Evolutionary conservation across 2,113 vertebrate species (phyloP).

Genomic region (Aepyceros melampus): DNA sequence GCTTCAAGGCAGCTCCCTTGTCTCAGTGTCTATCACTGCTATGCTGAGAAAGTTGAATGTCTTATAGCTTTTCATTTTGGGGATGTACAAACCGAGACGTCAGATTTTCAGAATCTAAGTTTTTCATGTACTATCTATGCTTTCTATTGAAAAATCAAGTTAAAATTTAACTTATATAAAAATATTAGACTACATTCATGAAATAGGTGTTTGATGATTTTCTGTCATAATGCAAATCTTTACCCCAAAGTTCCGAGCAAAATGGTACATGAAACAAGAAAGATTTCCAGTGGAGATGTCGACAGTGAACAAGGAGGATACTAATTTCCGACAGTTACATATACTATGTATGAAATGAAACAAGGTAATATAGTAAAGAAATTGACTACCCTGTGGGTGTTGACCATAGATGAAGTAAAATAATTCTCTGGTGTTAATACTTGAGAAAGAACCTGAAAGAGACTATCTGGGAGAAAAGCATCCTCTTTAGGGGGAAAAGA

Average conservation of each 20-base stretch:
- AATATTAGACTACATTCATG: not conserved
- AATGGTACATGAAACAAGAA: not conserved
- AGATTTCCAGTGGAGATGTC: fast-evolving
- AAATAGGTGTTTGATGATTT: not conserved
- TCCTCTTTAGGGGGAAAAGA: not conserved
- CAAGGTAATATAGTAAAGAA: fast-evolving
- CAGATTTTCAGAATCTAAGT: not conserved
- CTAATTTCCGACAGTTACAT: not conserved
- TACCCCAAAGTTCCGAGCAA: not conserved
- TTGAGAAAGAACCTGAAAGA: not conserved
- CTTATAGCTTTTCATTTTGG: not conserved
- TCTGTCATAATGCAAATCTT: not conserved
- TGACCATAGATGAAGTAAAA: not conserved
- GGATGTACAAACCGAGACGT: not conserved
- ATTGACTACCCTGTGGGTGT: not conserved
- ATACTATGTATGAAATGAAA: not conserved
- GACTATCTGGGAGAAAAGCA: not conserved
- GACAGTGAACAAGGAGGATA: not conserved
- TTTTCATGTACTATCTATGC: not conserved
- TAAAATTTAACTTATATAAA: not conserved
- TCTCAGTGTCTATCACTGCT: not conserved
- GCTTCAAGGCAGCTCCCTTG: not conserved
- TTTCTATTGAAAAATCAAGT: not conserved
- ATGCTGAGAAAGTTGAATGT: not conserved
- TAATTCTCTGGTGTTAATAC: not conserved